Evolutionary conservation across 2,113 vertebrate genomes (phyloP).

Genomic region (Dromaius novaehollandiae): DNA sequence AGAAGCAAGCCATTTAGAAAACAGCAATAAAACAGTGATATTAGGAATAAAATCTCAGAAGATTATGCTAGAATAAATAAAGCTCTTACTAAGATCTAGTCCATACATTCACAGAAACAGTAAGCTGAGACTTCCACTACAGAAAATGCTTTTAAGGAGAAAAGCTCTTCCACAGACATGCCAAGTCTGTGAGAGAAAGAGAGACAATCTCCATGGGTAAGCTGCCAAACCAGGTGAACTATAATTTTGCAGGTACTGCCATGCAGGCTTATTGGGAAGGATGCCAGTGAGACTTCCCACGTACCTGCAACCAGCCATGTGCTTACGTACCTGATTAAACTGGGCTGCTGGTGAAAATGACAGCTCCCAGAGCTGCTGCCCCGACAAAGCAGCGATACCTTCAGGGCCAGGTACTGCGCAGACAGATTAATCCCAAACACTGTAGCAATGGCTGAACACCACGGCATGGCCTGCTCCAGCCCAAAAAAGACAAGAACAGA

Average conservation of each 20-base stretch:
- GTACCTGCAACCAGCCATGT: neutral
- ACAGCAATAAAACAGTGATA: neutral
- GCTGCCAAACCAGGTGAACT: neutral
- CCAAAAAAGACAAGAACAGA: neutral
- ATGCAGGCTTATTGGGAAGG: rapidly evolving
- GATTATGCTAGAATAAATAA: neutral
- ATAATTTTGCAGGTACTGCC: neutral
- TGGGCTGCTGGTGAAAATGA: neutral
- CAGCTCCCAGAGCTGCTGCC: neutral
- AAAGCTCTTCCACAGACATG: neutral
- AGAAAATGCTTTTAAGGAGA: neutral
- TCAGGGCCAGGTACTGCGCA: neutral
- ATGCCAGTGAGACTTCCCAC: neutral
- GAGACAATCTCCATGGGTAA: neutral
- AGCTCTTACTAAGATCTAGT: neutral
- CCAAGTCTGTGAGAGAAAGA: neutral
- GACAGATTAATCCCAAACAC: neutral
- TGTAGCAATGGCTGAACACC: rapidly evolving
- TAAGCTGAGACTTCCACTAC: neutral
- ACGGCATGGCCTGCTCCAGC: neutral
- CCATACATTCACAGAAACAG: neutral
- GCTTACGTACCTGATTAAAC: neutral
- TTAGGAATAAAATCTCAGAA: neutral
- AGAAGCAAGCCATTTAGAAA: neutral
- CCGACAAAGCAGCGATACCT: neutral